These are phyloP conservation scores for Eutolmus rufibarbis DNA, from an alignment of 2,888 invertebrate species.

Conservation along the genomic window DNA sequence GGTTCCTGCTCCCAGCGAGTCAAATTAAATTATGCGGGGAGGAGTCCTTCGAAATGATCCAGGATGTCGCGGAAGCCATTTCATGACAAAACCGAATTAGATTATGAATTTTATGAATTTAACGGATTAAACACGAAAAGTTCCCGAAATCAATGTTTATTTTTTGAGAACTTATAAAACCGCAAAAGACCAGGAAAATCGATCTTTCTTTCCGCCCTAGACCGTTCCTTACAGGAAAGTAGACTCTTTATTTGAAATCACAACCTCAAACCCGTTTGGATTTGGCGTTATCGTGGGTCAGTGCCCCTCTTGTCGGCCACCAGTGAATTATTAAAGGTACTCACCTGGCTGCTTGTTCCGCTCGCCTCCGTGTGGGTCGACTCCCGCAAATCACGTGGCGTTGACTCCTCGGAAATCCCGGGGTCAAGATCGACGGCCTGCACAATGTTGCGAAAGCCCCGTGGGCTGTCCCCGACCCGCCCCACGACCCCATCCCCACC, in stretches of 20 bases:
- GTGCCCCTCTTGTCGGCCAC: too few species aligned
- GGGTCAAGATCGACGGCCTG: constrained; percentile 59
- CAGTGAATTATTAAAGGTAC: background rate
- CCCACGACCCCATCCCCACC: background rate
- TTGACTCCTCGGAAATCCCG: constrained; percentile 60
- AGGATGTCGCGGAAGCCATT: constrained; percentile 52
- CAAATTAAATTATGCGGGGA: constrained; percentile 59
- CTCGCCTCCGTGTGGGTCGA: constrained; percentile 51
- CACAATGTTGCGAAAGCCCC: background rate
- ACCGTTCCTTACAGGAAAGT: too few species aligned
- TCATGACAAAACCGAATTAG: background rate
- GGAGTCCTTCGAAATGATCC: constrained; percentile 57
- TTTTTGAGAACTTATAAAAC: too few species aligned
- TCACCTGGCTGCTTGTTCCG: constrained; percentile 45
- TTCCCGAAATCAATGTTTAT: background rate
- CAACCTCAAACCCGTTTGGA: too few species aligned
- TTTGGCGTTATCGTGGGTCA: too few species aligned
- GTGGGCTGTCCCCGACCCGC: background rate
- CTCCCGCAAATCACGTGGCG: constrained; percentile 56
- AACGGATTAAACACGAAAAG: background rate
- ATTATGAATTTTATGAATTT: background rate
- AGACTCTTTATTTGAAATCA: too few species aligned
- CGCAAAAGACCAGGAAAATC: too few species aligned
- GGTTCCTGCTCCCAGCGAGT: constrained; percentile 57
- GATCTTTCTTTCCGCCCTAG: too few species aligned